Evolutionary conservation across 2,113 vertebrate genomes (phyloP).

Genomic region (Ictidomys tridecemlineatus): DNA sequence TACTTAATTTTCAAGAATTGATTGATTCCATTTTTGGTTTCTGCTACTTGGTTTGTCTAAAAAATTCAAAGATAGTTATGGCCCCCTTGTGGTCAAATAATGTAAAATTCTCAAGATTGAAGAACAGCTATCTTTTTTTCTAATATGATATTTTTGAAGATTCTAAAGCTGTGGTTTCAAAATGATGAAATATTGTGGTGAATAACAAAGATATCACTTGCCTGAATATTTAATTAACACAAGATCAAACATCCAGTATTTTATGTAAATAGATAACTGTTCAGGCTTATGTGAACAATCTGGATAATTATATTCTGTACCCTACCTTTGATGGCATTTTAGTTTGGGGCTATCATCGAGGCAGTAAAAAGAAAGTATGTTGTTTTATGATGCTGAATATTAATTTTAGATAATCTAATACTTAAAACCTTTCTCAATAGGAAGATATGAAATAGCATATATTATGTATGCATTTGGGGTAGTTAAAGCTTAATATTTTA

Average conservation of each 20-base stretch:
- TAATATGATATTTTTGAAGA: constrained; percentile 41
- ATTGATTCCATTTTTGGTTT: background rate
- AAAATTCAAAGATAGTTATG: background rate
- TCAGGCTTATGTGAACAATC: background rate
- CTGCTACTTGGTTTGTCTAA: background rate
- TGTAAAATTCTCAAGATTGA: constrained; percentile 26
- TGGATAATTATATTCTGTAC: background rate
- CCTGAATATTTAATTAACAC: background rate
- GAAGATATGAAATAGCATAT: background rate
- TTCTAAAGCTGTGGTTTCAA: background rate
- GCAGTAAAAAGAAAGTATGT: background rate
- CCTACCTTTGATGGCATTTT: background rate
- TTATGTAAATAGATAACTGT: background rate
- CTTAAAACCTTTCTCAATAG: background rate
- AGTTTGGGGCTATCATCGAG: background rate
- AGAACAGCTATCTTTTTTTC: background rate
- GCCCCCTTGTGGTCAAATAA: constrained; percentile 75
- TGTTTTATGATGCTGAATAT: constrained; percentile 1
- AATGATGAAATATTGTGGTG: background rate
- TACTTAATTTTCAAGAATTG: constrained; percentile 30
- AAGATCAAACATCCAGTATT: background rate
- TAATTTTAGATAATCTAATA: background rate
- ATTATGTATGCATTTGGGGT: background rate
- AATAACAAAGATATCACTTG: background rate
- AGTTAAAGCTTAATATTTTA: constrained; percentile 40